Evolutionary conservation across 2,797 vertebrate genomes (phyloP).

Genomic region (Echiichthys vipera): DNA sequence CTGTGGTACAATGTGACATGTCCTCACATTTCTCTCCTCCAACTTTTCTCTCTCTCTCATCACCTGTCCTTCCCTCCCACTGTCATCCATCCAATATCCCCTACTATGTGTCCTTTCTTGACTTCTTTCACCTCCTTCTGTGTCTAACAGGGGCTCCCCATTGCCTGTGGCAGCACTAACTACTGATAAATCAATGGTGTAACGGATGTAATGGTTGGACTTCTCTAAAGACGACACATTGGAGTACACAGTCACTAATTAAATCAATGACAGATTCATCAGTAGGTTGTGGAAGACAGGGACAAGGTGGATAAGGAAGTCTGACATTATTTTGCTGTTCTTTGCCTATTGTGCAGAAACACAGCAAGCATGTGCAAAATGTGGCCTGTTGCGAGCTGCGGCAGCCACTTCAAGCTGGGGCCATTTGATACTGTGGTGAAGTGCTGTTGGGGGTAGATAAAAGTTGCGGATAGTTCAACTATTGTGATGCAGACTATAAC

Average conservation of each 20-base stretch:
- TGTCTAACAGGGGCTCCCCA: constrained; percentile 8
- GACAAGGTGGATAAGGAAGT: not conserved
- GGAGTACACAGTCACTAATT: constrained; percentile 20
- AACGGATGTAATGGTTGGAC: constrained; percentile 32
- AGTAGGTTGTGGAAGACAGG: not conserved
- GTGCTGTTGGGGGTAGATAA: too few relatives aligned
- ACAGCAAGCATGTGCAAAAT: too few relatives aligned
- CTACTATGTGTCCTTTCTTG: constrained; percentile 21
- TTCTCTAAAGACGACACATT: constrained; percentile 35
- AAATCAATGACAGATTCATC: constrained; percentile 11
- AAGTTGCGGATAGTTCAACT: too few relatives aligned
- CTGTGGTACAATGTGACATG: constrained; percentile 34
- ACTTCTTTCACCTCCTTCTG: constrained; percentile 28
- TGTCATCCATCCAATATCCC: constrained; percentile 33
- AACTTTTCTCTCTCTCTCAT: constrained; percentile 15
- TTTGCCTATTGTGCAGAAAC: too few relatives aligned
- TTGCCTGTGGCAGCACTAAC: constrained; percentile 36
- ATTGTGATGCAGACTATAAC: too few relatives aligned
- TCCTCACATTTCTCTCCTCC: constrained; percentile 49
- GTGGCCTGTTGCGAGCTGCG: too few relatives aligned
- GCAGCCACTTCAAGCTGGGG: too few relatives aligned
- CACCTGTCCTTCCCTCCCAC: not conserved
- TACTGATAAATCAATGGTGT: constrained; percentile 40
- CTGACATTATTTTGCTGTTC: not conserved
- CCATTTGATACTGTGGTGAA: too few relatives aligned